Percentiles rank a stretch among this genome's conserved stretches.
These are phyloP conservation scores for Lophius americanus DNA, from an alignment of 2,797 vertebrate species.

Conservation along the genomic window DNA sequence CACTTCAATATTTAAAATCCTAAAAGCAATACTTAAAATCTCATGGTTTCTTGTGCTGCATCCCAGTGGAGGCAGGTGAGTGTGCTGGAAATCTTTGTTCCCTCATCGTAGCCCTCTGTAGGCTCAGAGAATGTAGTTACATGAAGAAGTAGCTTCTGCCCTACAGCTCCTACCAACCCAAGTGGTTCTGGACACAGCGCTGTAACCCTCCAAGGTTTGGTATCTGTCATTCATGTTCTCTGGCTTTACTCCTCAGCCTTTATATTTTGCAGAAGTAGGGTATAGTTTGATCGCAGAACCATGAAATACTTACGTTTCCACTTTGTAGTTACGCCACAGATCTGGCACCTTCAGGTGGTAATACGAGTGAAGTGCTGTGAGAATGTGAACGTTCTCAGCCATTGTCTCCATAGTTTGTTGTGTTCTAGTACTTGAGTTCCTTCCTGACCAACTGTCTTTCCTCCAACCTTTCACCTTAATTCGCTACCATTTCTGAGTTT, in stretches of 20 bases:
- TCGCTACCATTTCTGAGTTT: background rate
- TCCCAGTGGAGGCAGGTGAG: constrained; percentile 85
- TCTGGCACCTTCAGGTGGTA: background rate
- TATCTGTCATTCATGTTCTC: background rate
- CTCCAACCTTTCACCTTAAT: constrained; percentile 7
- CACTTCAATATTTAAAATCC: constrained; percentile 43
- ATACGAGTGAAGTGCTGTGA: constrained; percentile 8
- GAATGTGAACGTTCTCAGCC: constrained; percentile 17
- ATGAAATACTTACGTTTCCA: constrained; percentile 10
- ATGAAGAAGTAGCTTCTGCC: constrained; percentile 23
- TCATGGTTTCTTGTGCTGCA: constrained; percentile 77
- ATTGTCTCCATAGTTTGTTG: constrained; percentile 6
- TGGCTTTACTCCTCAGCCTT: constrained; percentile 1
- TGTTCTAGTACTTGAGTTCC: background rate
- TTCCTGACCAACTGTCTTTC: background rate
- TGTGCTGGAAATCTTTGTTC: constrained; percentile 37
- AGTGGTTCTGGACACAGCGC: constrained; percentile 7
- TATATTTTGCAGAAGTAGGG: background rate
- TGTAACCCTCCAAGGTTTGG: background rate
- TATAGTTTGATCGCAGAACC: constrained; percentile 2
- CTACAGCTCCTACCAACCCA: constrained; percentile 2
- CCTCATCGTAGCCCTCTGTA: constrained; percentile 38
- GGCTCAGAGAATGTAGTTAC: constrained; percentile 20
- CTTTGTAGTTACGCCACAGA: background rate
- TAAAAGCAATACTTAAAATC: constrained; percentile 48